Base-by-base conservation (phyloP, 2,888 invertebrate species). In the Eucera pruinosa region DNA sequence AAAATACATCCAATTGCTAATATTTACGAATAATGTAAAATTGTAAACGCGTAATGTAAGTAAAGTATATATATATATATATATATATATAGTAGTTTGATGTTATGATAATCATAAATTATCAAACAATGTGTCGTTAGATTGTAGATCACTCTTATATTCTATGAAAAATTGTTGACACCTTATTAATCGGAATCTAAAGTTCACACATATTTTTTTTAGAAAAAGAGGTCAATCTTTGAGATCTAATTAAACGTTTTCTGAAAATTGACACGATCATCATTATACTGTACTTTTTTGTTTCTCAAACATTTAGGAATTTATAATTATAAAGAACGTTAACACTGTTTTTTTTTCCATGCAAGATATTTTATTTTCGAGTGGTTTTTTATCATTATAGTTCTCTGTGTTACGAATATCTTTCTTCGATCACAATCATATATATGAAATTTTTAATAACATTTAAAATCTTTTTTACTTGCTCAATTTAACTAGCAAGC, bases 311-410 rank as follows among this genome's bases (percentile, higher is more conserved):
- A 62, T 61, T 62, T 62, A 60, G 70, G 4, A 45, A 57, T 66
- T 33, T 27, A 65, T 74, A 68, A 52, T 74, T 77, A 68, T 64
- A 68, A 67, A 68, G 55, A 65, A 74, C 58, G 62, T 50, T 69
- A 55, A 74, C 60, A 50, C 27, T 70, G 39, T 58, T 23, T 62
- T 61, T 23, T n/a, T n/a, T n/a, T n/a, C n/a, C n/a, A 58, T 41
- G 66, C 79, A 79, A 81, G 71, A 75, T 72, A 65, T 69, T 72
- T 76, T 75, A 75, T 80, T 80, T 61, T 75, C 65, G 54, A 64
- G 33, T 47, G 68, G 6, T 67, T 69, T 45, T 50, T 39, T 47
- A 20, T 45, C 20, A 57, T 5, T 36, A 48, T 30, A n/a, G n/a
- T n/a, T n/a, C n/a, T n/a, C n/a, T n/a, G n/a, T 48, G 5, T 47